Percentiles rank a stretch among this genome's conserved stretches.
Conservation (phyloP, 2,888 invertebrate genomes). For the Piscicola geometra region DNA sequence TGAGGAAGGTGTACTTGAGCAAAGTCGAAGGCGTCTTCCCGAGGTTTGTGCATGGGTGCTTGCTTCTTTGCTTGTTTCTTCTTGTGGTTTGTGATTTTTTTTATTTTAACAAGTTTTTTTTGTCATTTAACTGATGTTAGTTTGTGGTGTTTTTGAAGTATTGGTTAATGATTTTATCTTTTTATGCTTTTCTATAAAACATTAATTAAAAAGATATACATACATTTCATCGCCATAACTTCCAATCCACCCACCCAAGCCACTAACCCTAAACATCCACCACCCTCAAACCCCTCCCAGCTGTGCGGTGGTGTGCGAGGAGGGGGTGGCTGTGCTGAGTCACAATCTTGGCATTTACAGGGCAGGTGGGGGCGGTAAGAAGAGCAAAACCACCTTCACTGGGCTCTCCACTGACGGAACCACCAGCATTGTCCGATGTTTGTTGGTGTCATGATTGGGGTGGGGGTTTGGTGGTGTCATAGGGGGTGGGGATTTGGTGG, state of each 20-base stretch:
- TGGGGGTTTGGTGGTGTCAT: not conserved
- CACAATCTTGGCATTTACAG: conserved; percentile 88
- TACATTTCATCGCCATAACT: too few species aligned
- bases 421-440: conserved; percentile 87
- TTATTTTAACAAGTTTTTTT: too few species aligned
- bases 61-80: not conserved
- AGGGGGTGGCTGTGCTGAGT: conserved; percentile 86
- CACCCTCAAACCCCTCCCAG: conserved; percentile 60
- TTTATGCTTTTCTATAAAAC: not conserved
- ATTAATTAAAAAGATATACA: too few species aligned
- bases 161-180: not conserved
- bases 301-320: conserved; percentile 75
- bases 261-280: too few species aligned
- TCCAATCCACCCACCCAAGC: too few species aligned
- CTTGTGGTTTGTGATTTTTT: too few species aligned
- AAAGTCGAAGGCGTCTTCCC: conserved; percentile 54
- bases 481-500: not conserved
- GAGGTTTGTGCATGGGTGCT: conserved; percentile 45
- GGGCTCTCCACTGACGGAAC: conserved; percentile 80
- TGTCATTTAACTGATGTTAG: too few species aligned
- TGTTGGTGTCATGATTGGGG: conserved; percentile 48
- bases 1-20: conserved; percentile 66
- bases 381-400: conserved; percentile 84
- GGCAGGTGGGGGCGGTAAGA: conserved; percentile 74
- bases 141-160: not conserved